These are phyloP conservation scores for Pipa parva DNA, from an alignment of 2,113 vertebrate species.

Conservation along the genomic window DNA sequence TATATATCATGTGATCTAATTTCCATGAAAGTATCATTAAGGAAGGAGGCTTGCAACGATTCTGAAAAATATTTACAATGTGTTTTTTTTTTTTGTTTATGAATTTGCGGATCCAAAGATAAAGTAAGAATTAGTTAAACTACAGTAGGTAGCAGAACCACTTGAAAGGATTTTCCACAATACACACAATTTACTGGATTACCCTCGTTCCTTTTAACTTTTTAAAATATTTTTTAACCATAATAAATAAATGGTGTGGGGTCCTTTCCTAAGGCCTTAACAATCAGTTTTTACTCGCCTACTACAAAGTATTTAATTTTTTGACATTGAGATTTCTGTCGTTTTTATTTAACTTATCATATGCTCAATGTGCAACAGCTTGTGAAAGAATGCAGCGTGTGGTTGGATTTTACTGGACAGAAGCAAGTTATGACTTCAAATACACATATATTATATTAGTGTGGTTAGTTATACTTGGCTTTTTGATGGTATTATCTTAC, in stretches of 20 bases:
- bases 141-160: not conserved
- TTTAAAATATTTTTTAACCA: not conserved
- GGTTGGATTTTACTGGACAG: slow-evolving; percentile 2
- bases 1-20: too few relatives aligned
- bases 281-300: not conserved
- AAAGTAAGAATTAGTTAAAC: not conserved
- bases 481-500: slow-evolving; percentile 2
- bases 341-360: slow-evolving; percentile 13
- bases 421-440: slow-evolving; percentile 19
- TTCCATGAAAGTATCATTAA: too few relatives aligned
- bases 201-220: not conserved
- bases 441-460: slow-evolving; percentile 15
- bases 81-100: too few relatives aligned
- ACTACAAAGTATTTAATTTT: slow-evolving; percentile 1
- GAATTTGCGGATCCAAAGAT: not conserved
- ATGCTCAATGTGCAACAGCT: slow-evolving; percentile 8
- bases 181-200: not conserved
- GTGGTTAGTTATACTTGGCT: slow-evolving; percentile 9
- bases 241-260: slow-evolving; percentile 11
- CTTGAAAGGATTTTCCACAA: not conserved
- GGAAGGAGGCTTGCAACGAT: too few relatives aligned
- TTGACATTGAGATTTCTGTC: not conserved
- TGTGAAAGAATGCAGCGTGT: slow-evolving; percentile 18
- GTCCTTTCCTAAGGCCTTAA: not conserved
- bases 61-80: too few relatives aligned